Evolutionary conservation across 2,888 invertebrate genomes (phyloP).

Genomic region (Isoperla grammatica): DNA sequence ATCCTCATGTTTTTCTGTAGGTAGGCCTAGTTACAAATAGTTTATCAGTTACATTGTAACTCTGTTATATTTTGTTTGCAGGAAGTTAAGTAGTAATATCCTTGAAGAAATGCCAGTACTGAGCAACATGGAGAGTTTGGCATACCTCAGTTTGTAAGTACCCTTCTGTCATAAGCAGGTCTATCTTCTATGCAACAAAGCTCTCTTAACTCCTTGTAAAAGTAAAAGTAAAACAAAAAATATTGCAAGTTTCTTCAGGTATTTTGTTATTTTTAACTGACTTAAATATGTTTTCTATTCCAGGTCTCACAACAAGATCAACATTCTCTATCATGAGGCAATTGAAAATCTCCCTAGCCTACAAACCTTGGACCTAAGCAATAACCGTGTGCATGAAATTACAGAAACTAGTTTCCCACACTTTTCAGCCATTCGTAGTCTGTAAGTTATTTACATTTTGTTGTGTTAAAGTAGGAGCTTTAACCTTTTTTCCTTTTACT

Average conservation of each 20-base stretch:
- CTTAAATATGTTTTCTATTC: conserved; percentile 28
- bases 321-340: conserved; percentile 43
- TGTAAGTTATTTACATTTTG: conserved; percentile 46
- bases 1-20: no score
- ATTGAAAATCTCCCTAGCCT: conserved; percentile 50
- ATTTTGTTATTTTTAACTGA: neutral
- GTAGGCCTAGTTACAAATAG: no score
- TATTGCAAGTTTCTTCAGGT: no score
- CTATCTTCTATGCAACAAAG: conserved; percentile 10
- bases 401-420: conserved; percentile 54
- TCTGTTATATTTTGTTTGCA: conserved; percentile 37
- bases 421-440: conserved; percentile 47
- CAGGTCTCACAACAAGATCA: conserved; percentile 51
- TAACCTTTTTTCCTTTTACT: no score
- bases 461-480: no score
- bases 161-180: no score
- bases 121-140: conserved; percentile 41
- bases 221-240: no score
- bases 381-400: conserved; percentile 56
- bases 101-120: conserved; percentile 50
- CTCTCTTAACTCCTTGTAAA: conserved; percentile 9
- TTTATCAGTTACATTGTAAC: no score
- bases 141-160: conserved; percentile 49
- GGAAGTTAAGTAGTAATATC: conserved; percentile 54
- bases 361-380: conserved; percentile 56